Conservation (phyloP, 1,140 invertebrate species). For the Harpegnathos saltator region DNA sequence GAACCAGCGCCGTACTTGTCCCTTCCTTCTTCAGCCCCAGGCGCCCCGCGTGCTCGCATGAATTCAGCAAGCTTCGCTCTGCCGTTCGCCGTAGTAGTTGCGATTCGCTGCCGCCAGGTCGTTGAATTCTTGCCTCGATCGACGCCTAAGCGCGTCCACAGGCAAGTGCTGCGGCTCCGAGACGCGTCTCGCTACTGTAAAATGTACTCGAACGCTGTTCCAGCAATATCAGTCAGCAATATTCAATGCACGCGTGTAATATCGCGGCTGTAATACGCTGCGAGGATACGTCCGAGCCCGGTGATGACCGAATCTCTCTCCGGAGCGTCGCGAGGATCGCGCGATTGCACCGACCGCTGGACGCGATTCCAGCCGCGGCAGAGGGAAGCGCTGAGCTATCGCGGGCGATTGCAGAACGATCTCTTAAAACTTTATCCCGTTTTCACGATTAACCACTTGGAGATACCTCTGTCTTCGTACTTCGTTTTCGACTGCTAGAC, state of each 20-base stretch:
- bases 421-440: conserved; percentile 5
- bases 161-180: too few relatives aligned
- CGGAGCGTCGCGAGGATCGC: too few relatives aligned
- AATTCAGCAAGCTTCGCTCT: too few relatives aligned
- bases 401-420: background rate
- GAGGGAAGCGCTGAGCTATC: background rate
- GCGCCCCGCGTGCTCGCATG: too few relatives aligned
- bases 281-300: too few relatives aligned
- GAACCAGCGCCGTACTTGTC: too few relatives aligned
- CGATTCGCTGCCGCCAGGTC: too few relatives aligned
- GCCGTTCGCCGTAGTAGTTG: background rate
- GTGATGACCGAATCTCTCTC: too few relatives aligned
- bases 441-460: conserved; percentile 11
- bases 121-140: too few relatives aligned
- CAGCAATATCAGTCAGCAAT: conserved; percentile 31
- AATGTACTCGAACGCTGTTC: conserved; percentile 12
- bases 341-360: background rate
- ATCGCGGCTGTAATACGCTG: too few relatives aligned
- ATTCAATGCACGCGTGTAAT: background rate
- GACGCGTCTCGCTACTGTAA: background rate
- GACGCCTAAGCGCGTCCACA: too few relatives aligned
- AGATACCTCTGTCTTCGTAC: conserved; percentile 47
- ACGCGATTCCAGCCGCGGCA: background rate
- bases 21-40: too few relatives aligned
- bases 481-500: conserved; percentile 68